Evolutionary conservation across 2,113 vertebrate species (phyloP).

Genomic region (Motacilla tschutschensis): DNA sequence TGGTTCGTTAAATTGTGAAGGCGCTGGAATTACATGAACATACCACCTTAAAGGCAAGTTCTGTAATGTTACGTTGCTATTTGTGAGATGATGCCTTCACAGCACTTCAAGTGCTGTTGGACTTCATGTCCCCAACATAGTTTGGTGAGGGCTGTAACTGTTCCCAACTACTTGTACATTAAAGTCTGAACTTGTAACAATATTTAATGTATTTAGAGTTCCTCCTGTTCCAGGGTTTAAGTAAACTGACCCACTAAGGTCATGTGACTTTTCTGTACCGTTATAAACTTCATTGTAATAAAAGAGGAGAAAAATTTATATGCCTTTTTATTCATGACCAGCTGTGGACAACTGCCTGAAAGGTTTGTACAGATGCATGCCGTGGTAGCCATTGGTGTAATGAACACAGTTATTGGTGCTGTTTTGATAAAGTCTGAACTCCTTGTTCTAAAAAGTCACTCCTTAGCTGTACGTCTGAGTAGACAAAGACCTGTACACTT

Average conservation of each 20-base stretch:
- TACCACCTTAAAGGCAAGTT: slow-evolving; percentile 98
- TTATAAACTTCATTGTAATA: slow-evolving; percentile 96
- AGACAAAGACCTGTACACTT: slow-evolving; percentile 71
- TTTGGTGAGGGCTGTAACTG: slow-evolving; percentile 96
- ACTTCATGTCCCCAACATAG: slow-evolving; percentile 95
- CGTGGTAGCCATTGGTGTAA: slow-evolving; percentile 65
- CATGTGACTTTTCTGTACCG: slow-evolving; percentile 94
- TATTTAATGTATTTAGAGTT: slow-evolving; percentile 89
- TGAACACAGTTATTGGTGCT: slow-evolving; percentile 63
- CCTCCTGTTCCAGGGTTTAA: slow-evolving; percentile 87
- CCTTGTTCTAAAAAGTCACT: slow-evolving; percentile 51
- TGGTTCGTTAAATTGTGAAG: slow-evolving; percentile 98
- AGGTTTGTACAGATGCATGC: slow-evolving; percentile 90
- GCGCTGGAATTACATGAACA: slow-evolving; percentile 97
- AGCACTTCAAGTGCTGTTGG: slow-evolving; percentile 96
- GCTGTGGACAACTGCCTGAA: slow-evolving; percentile 84
- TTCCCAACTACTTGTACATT: slow-evolving; percentile 77
- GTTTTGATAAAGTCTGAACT: slow-evolving; percentile 65
- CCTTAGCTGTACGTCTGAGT: slow-evolving; percentile 63
- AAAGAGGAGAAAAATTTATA: slow-evolving; percentile 91
- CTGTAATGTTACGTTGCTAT: slow-evolving; percentile 87
- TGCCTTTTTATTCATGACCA: slow-evolving; percentile 91
- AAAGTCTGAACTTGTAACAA: slow-evolving; percentile 81
- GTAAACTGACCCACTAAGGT: slow-evolving; percentile 80
- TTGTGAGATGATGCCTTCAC: slow-evolving; percentile 91